Base-by-base conservation (phyloP, 2,113 vertebrate genomes). In the Martes martes region DNA sequence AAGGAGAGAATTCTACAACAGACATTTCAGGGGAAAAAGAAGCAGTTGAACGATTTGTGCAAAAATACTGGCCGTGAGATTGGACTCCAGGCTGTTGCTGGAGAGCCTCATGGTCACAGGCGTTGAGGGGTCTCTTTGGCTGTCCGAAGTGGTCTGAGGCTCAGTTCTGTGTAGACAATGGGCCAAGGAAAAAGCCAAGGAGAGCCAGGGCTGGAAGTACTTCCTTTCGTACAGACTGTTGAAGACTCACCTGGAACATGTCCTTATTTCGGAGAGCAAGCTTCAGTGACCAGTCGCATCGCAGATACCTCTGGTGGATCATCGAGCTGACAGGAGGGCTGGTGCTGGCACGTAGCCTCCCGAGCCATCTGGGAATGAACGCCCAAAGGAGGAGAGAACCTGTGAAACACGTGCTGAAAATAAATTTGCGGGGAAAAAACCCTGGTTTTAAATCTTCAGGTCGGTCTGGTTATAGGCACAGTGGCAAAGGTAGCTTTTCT, bases 271-370 rank as follows among this genome's bases (percentile, higher is more conserved):
- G 28, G 31, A 57, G 78, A 42, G 61, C 36, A 8, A n/a, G 45
- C 31, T 45, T 91, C 39, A 31, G 63, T 6, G 4, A 1, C 14
- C 11, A 11, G 4, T 7, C 9, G n/a, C 31, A n/a, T 23, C 33
- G 10, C 33, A 10, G 39, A 2, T 7, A 6, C 42, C 36, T 26
- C 63, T 18, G 55, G 42, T 4, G 13, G 45, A 33, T 55, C 61
- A 28, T 36, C 2, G 2, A 61, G 16, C 19, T 47, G n/a, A 26
- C 21, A 11, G 33, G 0, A 18, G 61, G 6, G 24, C 24, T 23
- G 28, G 45, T 26, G 4, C 0, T 1, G 14, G 2, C 9, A 31
- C 6, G 36, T 45, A 21, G 78, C 16, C 4, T 33, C 33, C 2
- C 2, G 2, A 23, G 39, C 45, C 4, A 73, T 7, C 4, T 45